phyloP scores from a whole-genome alignment of 2,797 vertebrate species.

The Rhodeus uyekii region DNA sequence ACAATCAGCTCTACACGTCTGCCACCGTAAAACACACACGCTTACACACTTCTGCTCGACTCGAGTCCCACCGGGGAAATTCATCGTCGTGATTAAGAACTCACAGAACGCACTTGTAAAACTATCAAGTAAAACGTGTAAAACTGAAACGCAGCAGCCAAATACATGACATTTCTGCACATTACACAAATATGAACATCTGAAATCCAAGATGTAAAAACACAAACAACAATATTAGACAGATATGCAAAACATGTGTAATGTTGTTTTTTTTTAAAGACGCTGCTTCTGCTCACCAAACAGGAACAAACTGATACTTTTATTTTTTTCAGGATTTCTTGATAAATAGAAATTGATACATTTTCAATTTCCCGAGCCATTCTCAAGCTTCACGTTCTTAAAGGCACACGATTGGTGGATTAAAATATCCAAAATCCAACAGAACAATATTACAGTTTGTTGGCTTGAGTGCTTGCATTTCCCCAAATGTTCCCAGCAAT shows the following conservation, averaged over 20 bases:
- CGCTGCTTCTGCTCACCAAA: neutral
- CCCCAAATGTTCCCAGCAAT: no score
- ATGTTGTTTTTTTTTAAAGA: neutral
- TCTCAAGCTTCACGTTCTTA: neutral
- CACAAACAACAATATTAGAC: neutral
- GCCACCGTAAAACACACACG: slow-evolving; percentile 33
- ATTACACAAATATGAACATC: no score
- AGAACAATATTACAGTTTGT: no score
- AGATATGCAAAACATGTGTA: no score
- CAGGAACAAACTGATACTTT: neutral
- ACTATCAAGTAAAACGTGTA: no score
- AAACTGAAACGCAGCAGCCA: neutral
- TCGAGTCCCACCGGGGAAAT: slow-evolving; percentile 68
- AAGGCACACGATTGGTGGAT: no score
- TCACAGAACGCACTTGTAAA: slow-evolving; percentile 17
- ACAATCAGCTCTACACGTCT: slow-evolving; percentile 19
- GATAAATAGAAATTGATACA: no score
- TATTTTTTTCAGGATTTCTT: no score
- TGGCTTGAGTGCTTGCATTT: no score
- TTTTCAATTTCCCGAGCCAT: neutral
- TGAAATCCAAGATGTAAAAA: neutral
- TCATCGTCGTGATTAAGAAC: slow-evolving; percentile 61
- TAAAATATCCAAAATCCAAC: no score
- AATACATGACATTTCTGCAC: neutral
- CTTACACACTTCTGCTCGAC: slow-evolving; percentile 43